Evolutionary conservation across 2,113 vertebrate genomes (phyloP).

Genomic region (Gobiocypris rarus): DNA sequence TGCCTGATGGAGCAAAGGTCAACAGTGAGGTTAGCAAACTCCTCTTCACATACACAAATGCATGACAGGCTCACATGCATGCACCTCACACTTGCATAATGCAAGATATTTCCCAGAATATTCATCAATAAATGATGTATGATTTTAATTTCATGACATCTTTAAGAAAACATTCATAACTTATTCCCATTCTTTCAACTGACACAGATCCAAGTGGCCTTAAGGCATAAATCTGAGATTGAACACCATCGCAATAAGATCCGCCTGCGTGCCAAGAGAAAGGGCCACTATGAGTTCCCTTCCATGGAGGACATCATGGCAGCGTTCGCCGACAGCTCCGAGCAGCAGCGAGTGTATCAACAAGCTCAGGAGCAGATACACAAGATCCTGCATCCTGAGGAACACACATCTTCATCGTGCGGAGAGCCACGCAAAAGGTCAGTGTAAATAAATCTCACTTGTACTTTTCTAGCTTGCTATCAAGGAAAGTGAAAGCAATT

Average conservation of each 20-base stretch:
- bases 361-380: constrained; percentile 96
- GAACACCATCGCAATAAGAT: constrained; percentile 97
- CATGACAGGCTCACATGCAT: too few species aligned
- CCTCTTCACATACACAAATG: background rate
- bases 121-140: background rate
- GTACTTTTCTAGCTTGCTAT: background rate
- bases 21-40: constrained; percentile 83
- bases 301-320: constrained; percentile 91
- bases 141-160: background rate
- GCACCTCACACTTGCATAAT: background rate
- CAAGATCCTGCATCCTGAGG: constrained; percentile 88
- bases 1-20: constrained; percentile 83
- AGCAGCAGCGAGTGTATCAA: constrained; percentile 90
- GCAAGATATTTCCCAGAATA: background rate
- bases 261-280: constrained; percentile 91
- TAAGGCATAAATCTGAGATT: constrained; percentile 96
- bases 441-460: background rate
- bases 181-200: background rate
- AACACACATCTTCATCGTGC: constrained; percentile 78
- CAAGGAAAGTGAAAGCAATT: background rate
- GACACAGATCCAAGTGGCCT: constrained; percentile 86
- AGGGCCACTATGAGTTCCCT: constrained; percentile 95
- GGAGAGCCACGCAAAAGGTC: constrained; percentile 85
- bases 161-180: background rate
- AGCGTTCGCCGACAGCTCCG: constrained; percentile 85